Conservation (phyloP, 2,113 vertebrate species). For the Maylandia zebra region DNA sequence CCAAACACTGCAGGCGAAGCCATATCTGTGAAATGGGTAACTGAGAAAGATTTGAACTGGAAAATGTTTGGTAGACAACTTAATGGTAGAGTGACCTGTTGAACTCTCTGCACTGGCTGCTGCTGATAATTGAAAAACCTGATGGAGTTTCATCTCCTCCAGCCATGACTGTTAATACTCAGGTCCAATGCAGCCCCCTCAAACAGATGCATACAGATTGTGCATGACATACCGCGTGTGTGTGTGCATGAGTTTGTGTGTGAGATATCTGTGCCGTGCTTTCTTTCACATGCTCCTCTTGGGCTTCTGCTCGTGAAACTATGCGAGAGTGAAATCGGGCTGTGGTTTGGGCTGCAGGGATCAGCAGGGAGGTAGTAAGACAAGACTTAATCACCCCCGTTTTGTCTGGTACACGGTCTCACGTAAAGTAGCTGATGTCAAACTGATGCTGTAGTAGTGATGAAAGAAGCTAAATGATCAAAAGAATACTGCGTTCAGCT, state of each 20-base stretch:
- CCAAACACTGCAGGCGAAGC: neutral
- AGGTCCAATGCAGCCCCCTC: neutral
- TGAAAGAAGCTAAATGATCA: neutral
- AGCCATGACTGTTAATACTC: neutral
- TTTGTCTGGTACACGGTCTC: neutral
- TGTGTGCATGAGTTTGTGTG: neutral
- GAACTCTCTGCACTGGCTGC: conserved; percentile 13
- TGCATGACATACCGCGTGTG: neutral
- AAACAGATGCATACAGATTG: neutral
- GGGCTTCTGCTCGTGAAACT: neutral
- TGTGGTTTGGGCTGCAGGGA: neutral
- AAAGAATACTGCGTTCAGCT: neutral
- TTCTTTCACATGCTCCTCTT: neutral
- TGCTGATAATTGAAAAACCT: conserved; percentile 19
- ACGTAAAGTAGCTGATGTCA: neutral
- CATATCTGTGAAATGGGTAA: neutral
- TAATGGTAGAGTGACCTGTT: neutral
- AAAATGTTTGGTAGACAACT: neutral
- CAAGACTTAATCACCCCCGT: neutral
- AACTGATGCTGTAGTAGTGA: neutral
- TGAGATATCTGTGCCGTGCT: neutral
- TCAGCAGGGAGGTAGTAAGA: neutral
- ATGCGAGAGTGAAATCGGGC: neutral
- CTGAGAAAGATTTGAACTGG: neutral
- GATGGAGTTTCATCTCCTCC: conserved; percentile 17